Base-by-base conservation (phyloP, 2,113 vertebrate species). In the Xyliphius kryptos region DNA sequence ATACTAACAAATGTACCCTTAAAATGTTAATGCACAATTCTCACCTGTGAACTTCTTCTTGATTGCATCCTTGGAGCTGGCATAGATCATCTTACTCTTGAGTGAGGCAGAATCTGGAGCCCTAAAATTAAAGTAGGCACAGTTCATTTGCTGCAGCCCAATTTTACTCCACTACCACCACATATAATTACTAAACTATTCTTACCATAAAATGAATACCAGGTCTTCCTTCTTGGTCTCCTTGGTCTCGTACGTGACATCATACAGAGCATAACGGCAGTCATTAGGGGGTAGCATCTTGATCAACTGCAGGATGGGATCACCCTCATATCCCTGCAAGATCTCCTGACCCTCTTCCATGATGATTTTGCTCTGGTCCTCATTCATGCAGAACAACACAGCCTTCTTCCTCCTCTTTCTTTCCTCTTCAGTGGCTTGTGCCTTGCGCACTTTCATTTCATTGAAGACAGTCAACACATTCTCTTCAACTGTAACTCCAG, bases 221-320 rank as follows among this genome's bases (percentile, higher is more conserved):
- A 96, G 81, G 60, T 94, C 92, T 74, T 96, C 92, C 78, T 95
- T 96, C 87, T 92, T 93, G 68, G 88, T 90, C 76, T 96, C 93
- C 82, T 90, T 91, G 78, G 91, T 95, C 83, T 91, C 91, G 0
- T 89, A 96, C 50, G 83, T 87, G 11, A 90, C 91, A 0, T 95
- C 91, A 0, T 92, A 95, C 22, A 96, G 87, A 10, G 88, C 91
- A 0, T 95, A 95, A 74, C 90, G 90, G 73, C 91, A 96, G 80
- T 94, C 91, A 1, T 88, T 43, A 14, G 74, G 55, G 0, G 91
- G 91, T 52, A 96, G 83, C 90, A 93, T 90, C 63, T 86, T 84
- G 66, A 95, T 85, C 65, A 96, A 92, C 61, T 85, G 74, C 73
- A 77, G 55, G 46, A 87, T 92, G 5, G 91, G 90, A 74, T 96